Base-by-base conservation (phyloP, 2,888 invertebrate genomes). In the Spialia ferax region DNA sequence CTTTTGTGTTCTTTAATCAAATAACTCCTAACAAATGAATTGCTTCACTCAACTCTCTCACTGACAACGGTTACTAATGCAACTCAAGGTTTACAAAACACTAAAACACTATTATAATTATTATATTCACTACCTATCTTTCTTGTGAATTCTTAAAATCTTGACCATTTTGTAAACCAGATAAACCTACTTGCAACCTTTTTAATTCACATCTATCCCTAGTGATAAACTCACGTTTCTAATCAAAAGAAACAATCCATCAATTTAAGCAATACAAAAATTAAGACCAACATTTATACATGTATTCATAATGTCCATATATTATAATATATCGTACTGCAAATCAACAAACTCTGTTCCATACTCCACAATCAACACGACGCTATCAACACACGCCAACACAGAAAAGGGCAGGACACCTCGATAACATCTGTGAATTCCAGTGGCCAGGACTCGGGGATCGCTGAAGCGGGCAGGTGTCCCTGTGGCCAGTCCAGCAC, bases 401-500 rank as follows among this genome's bases (percentile, higher is more conserved):
- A 72, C 86, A 93, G 93, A 89, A 92, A 91, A 78, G 91, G 89
- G 74, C 91, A 91, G 74, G 97, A 97, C 86, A 96, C 96, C 64
- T 97, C 97, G 72, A 95, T 97, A 87, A 96, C 96, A 77, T 97
- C 97, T 73, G 94, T 97, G 77, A 97, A 97, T 93, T 97, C 97
- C 76, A 97, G 97, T 80, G 97, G 97, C 15, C 96, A 97, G 82
- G 97, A 97, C 89, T 97, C 97, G 57, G 97, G 97, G 66, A 96
- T 97, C 74, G 97, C 92, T 0, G 94, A 93, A 72, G 91, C 82
- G 0, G 81, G 76, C 69, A 81, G 95, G 68, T 96, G 96, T 80
- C 95, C 95, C 8, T 96, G 96, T 81, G 96, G 95, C 22, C 95
- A 95, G 75, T 95, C 96, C 77, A 95, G 95, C 67, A 93, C 94